Conservation (phyloP, 2,888 invertebrate genomes). For the Noctua comes region DNA sequence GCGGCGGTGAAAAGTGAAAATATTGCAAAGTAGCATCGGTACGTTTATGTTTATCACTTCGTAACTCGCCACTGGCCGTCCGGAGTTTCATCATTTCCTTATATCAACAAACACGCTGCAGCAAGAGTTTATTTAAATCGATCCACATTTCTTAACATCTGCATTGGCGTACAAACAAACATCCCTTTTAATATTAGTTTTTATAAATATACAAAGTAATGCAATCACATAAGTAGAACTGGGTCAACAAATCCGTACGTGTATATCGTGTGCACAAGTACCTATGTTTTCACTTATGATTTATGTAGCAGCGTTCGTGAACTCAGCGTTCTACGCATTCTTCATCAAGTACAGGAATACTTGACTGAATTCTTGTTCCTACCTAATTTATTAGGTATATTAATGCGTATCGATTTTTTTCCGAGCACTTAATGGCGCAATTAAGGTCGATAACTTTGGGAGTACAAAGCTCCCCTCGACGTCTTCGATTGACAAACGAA, state of each 20-base stretch:
- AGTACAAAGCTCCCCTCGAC: constrained; percentile 24
- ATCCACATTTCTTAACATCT: constrained; percentile 57
- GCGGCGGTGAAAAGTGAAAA: constrained; percentile 57
- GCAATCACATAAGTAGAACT: constrained; percentile 62
- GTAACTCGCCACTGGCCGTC: constrained; percentile 43
- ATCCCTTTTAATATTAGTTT: constrained; percentile 53
- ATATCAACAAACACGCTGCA: constrained; percentile 54
- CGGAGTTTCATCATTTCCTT: constrained; percentile 64
- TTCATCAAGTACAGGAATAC: constrained; percentile 48
- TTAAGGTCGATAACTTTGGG: constrained; percentile 39
- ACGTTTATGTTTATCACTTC: constrained; percentile 43
- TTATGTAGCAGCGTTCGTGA: constrained; percentile 59
- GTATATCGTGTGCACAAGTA: constrained; percentile 44
- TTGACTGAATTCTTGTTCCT: constrained; percentile 40
- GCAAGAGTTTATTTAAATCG: constrained; percentile 60
- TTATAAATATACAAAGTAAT: constrained; percentile 63
- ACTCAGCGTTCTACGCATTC: constrained; percentile 51
- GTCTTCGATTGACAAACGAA: constrained; percentile 36
- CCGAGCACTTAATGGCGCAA: constrained; percentile 28
- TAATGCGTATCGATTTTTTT: constrained; percentile 50
- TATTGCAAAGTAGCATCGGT: constrained; percentile 45
- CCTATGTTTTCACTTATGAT: constrained; percentile 60
- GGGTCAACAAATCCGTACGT: constrained; percentile 59
- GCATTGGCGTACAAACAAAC: constrained; percentile 62
- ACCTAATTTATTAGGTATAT: constrained; percentile 36